These are phyloP conservation scores for Belgica antarctica DNA, from an alignment of 2,888 invertebrate species.

Conservation along the genomic window DNA sequence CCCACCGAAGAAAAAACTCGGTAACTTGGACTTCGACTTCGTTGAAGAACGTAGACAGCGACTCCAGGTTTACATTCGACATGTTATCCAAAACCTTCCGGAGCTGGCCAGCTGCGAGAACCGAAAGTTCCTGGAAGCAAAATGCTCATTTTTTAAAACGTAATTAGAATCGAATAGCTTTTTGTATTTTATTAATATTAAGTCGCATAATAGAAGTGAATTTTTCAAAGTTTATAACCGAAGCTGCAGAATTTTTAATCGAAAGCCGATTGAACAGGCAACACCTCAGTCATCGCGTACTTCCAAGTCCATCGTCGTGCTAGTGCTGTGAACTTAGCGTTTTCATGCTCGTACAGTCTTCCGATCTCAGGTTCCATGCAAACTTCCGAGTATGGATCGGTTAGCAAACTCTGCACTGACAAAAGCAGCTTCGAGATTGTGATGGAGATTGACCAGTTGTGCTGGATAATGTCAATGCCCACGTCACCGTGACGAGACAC, in stretches of 20 bases:
- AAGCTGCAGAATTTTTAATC: neutral
- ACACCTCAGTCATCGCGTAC: constrained; percentile 79
- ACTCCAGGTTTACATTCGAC: constrained; percentile 82
- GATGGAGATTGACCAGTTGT: constrained; percentile 93
- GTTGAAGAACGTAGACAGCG: constrained; percentile 84
- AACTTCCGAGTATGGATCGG: constrained; percentile 84
- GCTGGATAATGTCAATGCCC: constrained; percentile 90
- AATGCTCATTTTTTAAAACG: constrained; percentile 80
- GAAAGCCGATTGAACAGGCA: constrained; percentile 49
- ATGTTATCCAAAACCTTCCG: constrained; percentile 75
- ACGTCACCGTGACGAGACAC: constrained; percentile 93
- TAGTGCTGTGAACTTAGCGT: constrained; percentile 71
- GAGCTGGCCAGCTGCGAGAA: constrained; percentile 73
- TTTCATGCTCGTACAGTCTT: constrained; percentile 71
- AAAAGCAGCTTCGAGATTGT: constrained; percentile 86
- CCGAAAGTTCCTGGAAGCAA: constrained; percentile 72
- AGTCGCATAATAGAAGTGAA: too few relatives aligned
- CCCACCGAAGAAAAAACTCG: constrained; percentile 91
- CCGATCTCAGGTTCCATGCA: constrained; percentile 82
- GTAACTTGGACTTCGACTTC: constrained; percentile 81
- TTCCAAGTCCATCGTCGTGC: constrained; percentile 88
- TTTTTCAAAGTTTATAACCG: neutral
- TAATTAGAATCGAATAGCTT: neutral
- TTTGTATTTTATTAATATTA: neutral
- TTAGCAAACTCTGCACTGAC: constrained; percentile 82